These are phyloP conservation scores for Drosophila pallidifrons DNA, from an alignment of 1,140 invertebrate species.

Conservation along the genomic window DNA sequence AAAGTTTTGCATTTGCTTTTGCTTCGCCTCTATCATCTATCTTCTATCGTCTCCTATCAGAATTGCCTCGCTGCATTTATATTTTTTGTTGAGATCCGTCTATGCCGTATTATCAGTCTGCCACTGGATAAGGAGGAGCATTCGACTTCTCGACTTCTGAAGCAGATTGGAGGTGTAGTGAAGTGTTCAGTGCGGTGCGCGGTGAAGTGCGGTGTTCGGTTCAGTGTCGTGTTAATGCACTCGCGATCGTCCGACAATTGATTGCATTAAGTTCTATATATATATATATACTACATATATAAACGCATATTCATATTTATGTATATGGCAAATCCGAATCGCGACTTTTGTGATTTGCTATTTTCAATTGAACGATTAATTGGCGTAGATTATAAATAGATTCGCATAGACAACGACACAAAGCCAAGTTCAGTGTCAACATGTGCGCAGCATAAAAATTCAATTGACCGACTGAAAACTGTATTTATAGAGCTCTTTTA, in stretches of 20 bases:
- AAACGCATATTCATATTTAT: background rate
- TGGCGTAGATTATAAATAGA: conserved; percentile 49
- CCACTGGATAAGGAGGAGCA: conserved; percentile 28
- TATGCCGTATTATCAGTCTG: conserved; percentile 39
- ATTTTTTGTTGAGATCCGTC: conserved; percentile 7
- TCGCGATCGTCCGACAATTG: conserved; percentile 43
- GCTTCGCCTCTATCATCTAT: conserved; percentile 1
- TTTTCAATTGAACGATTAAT: conserved; percentile 49
- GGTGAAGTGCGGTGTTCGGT: conserved; percentile 26
- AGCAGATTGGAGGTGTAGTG: background rate
- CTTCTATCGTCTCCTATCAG: conserved; percentile 1
- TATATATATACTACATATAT: background rate
- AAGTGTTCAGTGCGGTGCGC: background rate
- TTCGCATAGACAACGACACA: conserved; percentile 5
- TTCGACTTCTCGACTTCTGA: background rate
- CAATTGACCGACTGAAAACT: conserved; percentile 13
- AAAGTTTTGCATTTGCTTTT: conserved; percentile 11
- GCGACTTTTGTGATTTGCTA: conserved; percentile 48
- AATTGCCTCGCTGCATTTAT: conserved; percentile 25
- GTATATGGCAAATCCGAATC: conserved; percentile 25
- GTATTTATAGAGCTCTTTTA: background rate
- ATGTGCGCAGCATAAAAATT: conserved; percentile 32
- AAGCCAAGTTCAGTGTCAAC: conserved; percentile 52
- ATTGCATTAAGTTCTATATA: conserved; percentile 20
- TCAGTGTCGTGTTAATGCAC: conserved; percentile 63